Conservation (phyloP, 2,797 vertebrate species). For the Bradypodion pumilum region DNA sequence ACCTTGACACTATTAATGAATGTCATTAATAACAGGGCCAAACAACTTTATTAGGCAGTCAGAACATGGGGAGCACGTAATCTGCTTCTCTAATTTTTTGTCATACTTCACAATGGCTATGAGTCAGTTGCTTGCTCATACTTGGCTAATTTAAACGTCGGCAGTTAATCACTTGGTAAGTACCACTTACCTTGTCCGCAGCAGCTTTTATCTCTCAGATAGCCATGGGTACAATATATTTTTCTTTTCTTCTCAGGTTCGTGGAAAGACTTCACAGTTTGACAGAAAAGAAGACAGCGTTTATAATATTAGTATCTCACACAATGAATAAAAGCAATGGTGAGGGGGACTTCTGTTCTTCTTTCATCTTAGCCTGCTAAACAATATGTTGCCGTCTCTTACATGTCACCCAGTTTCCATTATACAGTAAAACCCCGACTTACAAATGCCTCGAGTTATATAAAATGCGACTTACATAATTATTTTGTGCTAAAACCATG, state of each 20-base stretch:
- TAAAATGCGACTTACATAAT: no score
- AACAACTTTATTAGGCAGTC: no score
- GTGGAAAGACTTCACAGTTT: neutral
- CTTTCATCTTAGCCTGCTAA: neutral
- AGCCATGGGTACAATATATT: neutral
- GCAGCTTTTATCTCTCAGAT: neutral
- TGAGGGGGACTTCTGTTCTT: neutral
- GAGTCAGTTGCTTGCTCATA: neutral
- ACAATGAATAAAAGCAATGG: neutral
- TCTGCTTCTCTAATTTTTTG: neutral
- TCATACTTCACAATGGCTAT: neutral
- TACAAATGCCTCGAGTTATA: no score
- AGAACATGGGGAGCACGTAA: no score
- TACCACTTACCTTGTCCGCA: neutral
- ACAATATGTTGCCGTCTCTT: neutral
- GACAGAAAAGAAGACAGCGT: neutral
- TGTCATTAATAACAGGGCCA: no score
- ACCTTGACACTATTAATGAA: conserved; percentile 5
- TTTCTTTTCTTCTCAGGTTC: neutral
- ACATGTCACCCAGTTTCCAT: neutral
- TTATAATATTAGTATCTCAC: neutral
- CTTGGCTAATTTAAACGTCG: neutral
- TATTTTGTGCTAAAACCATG: no score
- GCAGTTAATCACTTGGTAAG: neutral
- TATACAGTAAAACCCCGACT: no score